Evolutionary conservation across 2,797 vertebrate genomes (phyloP), one percentile per base, ranked within the genome.

Genomic region (Craterocephalus amniculus): DNA sequence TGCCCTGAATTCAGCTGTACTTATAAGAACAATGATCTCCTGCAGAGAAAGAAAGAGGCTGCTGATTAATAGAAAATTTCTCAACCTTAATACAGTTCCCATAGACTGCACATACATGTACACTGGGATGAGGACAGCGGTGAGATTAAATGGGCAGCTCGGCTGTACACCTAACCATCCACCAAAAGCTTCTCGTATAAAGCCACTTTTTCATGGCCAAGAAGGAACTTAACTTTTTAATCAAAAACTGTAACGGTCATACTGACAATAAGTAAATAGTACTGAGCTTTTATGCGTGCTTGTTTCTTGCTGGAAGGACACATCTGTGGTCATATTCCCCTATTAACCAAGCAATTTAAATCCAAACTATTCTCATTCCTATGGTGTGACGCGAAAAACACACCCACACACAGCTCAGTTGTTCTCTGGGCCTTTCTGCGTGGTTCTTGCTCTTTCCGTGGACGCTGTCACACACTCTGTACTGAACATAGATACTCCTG

Each of bases 391-490:
- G 34, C 36, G 29, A n/a, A 45, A 45, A 58, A 36, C 12, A 31
- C 56, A 51, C 27, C 5, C 12, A 48, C 43, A 34, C 20, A 13
- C 9, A 2, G 22, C 32, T 36, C 0, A 72, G 27, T 10, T n/a
- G 18, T n/a, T 34, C 36, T 54, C 35, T n/a, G 58, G 26, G 22
- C 20, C 27, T 13, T n/a, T 18, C 52, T 34, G 36, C 26, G 16
- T 40, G 13, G 12, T 58, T 70, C 31, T 64, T 26, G 24, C 13
- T 81, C 57, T 48, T 70, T 69, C 16, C 10, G 24, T 5, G 27
- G n/a, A 26, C 64, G 54, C 49, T 34, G 12, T 80, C 67, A 71
- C 67, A 26, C 24, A 20, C 36, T 48, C 36, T 9, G 22, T 18
- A 59, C 18, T 4, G 29, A 62, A 59, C 62, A 69, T 16, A 60